Percentiles rank a stretch among this genome's conserved stretches.
These are phyloP conservation scores for Bombus balteatus DNA, from an alignment of 1,140 invertebrate species.

Conservation along the genomic window DNA sequence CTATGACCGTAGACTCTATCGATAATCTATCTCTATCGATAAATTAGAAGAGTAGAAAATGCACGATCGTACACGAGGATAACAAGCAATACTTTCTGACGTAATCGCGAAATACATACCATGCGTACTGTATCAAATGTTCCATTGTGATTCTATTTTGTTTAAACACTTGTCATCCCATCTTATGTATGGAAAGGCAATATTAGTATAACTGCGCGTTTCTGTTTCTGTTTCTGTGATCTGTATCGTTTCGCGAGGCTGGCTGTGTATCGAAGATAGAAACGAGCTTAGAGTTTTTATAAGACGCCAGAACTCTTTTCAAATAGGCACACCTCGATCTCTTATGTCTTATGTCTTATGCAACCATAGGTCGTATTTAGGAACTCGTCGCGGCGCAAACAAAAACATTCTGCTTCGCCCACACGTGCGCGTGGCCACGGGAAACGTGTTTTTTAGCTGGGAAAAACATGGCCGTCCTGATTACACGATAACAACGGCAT, in stretches of 20 bases:
- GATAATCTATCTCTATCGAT: conserved; percentile 42
- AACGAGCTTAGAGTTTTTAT: background rate
- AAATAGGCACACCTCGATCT: conserved; percentile 20
- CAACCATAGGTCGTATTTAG: conserved; percentile 40
- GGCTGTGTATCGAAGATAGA: background rate
- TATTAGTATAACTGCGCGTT: background rate
- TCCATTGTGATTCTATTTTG: background rate
- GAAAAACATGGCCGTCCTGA: conserved; percentile 37
- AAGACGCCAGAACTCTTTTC: conserved; percentile 18
- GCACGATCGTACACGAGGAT: background rate
- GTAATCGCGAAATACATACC: conserved; percentile 32
- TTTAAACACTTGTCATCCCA: background rate
- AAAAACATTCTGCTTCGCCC: conserved; percentile 48
- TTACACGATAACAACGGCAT: conserved; percentile 36
- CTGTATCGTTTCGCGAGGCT: background rate
- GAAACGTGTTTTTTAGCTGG: conserved; percentile 46
- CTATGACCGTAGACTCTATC: background rate
- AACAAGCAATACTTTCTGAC: conserved; percentile 10
- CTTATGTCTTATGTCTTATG: conserved; percentile 29
- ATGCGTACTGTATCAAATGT: background rate
- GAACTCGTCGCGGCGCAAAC: conserved; percentile 33
- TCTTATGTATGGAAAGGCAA: background rate
- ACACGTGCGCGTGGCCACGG: conserved; percentile 43
- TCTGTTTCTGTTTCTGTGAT: conserved; percentile 1
- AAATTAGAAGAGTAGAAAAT: conserved; percentile 27